A percentile compares a stretch with the other conserved stretches of the same genome.
phyloP scores from a whole-genome alignment of 2,113 vertebrate species.

The Phocoena sinus region DNA sequence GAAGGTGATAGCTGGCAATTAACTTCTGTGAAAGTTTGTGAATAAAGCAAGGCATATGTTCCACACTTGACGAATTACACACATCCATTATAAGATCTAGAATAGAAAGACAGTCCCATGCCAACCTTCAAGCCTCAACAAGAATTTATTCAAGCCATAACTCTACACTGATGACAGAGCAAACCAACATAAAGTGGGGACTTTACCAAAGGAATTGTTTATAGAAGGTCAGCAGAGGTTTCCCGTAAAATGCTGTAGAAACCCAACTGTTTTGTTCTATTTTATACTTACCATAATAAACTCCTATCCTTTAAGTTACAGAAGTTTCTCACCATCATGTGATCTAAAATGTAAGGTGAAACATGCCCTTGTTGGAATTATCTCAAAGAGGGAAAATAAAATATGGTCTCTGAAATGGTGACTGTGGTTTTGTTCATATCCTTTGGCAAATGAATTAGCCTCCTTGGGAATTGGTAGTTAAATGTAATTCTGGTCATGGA shows the following conservation, averaged over 20 bases:
- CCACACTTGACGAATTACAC: neutral
- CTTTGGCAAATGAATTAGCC: neutral
- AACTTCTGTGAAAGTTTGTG: neutral
- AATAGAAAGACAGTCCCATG: constrained; percentile 76
- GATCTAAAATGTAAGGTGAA: neutral
- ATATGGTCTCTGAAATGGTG: neutral
- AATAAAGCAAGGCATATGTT: constrained; percentile 24
- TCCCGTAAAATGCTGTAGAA: neutral
- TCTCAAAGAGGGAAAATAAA: constrained; percentile 41
- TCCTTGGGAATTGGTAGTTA: constrained; percentile 12
- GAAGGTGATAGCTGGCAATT: constrained; percentile 13
- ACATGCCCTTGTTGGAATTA: neutral
- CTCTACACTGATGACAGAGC: constrained; percentile 63
- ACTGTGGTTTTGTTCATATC: neutral
- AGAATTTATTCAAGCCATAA: constrained; percentile 75
- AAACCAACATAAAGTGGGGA: constrained; percentile 45
- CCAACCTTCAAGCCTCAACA: constrained; percentile 71
- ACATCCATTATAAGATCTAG: constrained; percentile 20
- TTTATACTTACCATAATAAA: constrained; percentile 27
- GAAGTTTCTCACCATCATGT: neutral
- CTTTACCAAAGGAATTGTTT: constrained; percentile 47
- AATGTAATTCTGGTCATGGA: neutral
- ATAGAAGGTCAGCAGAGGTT: neutral
- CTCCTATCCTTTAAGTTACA: neutral
- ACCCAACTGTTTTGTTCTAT: constrained; percentile 5